Conservation (phyloP, 2,797 vertebrate genomes). For the Onychomys leucogaster region DNA sequence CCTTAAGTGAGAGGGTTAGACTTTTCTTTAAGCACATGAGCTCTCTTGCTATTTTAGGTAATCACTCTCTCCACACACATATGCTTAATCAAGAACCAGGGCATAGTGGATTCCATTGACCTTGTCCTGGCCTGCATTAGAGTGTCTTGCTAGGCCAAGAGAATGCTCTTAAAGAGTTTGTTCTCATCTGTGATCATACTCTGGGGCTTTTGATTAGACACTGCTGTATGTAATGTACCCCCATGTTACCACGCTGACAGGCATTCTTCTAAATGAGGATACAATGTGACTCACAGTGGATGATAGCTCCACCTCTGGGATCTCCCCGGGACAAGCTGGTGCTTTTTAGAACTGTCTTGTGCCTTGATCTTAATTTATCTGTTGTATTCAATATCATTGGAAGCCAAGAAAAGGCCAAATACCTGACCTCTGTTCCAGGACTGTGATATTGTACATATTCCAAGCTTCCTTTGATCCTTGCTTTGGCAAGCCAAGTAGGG, state of each 20-base stretch:
- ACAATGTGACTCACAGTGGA: slow-evolving; percentile 38
- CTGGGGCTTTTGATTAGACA: slow-evolving; percentile 43
- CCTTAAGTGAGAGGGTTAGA: slow-evolving; percentile 64
- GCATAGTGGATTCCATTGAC: background rate
- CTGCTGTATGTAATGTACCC: background rate
- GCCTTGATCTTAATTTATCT: slow-evolving; percentile 84
- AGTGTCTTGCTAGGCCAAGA: slow-evolving; percentile 18
- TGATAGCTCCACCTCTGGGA: slow-evolving; percentile 33
- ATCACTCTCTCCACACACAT: slow-evolving; percentile 17
- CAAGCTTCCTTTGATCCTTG: slow-evolving; percentile 74
- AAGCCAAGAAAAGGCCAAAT: slow-evolving; percentile 70
- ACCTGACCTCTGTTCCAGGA: slow-evolving; percentile 68
- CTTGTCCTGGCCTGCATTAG: background rate
- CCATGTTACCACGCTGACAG: slow-evolving; percentile 48
- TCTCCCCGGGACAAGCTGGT: slow-evolving; percentile 75
- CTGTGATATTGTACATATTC: slow-evolving; percentile 64
- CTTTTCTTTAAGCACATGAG: slow-evolving; percentile 72
- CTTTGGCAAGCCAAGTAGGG: slow-evolving; percentile 57
- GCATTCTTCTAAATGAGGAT: slow-evolving; percentile 61
- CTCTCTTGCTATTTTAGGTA: slow-evolving; percentile 70
- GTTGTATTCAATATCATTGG: slow-evolving; percentile 80
- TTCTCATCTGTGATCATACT: slow-evolving; percentile 4
- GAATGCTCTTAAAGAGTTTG: slow-evolving; percentile 8
- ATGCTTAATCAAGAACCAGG: slow-evolving; percentile 42
- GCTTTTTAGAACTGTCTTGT: slow-evolving; percentile 74